A percentile compares a stretch with the other conserved stretches of the same genome.
These are phyloP conservation scores for Diaperis boleti DNA, from an alignment of 2,888 invertebrate genomes.

Conservation along the genomic window DNA sequence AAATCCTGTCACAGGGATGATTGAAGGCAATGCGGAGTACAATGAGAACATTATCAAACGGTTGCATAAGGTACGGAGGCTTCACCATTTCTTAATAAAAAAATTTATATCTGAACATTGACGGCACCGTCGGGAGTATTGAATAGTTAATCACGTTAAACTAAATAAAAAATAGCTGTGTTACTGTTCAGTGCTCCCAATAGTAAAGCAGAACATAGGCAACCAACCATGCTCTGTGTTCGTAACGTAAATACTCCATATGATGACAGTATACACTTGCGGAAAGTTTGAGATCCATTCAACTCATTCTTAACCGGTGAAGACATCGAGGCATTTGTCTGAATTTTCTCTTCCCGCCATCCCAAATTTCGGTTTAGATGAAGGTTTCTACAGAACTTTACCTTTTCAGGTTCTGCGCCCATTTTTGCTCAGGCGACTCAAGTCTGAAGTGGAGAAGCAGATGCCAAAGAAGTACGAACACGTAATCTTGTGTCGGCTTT, in stretches of 20 bases:
- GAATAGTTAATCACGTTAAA: too few species aligned
- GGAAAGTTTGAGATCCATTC: conserved; percentile 57
- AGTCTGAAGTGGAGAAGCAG: conserved; percentile 96
- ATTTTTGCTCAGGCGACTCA: conserved; percentile 91
- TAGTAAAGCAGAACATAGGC: too few species aligned
- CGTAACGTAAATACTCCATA: too few species aligned
- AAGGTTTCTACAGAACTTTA: not conserved
- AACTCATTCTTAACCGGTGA: conserved; percentile 51
- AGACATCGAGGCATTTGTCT: conserved; percentile 62
- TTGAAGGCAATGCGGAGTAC: conserved; percentile 92
- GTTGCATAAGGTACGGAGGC: conserved; percentile 86
- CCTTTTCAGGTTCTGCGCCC: conserved; percentile 84
- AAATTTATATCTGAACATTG: too few species aligned
- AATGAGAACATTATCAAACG: conserved; percentile 90
- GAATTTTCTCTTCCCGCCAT: conserved; percentile 53
- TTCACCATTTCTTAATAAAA: too few species aligned
- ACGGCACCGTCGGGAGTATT: too few species aligned
- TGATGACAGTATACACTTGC: conserved; percentile 51
- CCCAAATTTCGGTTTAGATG: too few species aligned
- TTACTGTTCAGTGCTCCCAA: too few species aligned
- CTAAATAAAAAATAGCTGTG: too few species aligned
- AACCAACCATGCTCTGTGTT: too few species aligned
- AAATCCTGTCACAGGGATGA: conserved; percentile 96
- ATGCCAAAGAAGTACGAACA: conserved; percentile 98
- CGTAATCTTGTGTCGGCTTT: conserved; percentile 91